These are phyloP conservation scores for Calyptommatus sinebrachiatus DNA, from an alignment of 2,113 vertebrate genomes.

Conservation along the genomic window DNA sequence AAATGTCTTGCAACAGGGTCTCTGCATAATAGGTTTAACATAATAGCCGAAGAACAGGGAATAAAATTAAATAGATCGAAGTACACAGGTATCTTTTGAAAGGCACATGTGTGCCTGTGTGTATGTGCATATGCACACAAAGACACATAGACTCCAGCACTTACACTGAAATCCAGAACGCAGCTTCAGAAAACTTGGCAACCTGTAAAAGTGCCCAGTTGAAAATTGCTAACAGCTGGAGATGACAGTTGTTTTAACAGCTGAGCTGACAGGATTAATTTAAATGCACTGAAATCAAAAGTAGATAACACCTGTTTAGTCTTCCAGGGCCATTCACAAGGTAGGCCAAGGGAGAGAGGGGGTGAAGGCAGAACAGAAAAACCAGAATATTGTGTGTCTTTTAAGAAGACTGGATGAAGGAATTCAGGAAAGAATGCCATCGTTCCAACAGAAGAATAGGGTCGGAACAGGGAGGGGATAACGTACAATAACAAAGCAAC, in stretches of 20 bases:
- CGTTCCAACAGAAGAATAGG: conserved; percentile 41
- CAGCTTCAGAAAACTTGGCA: conserved; percentile 80
- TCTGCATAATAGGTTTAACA: conserved; percentile 42
- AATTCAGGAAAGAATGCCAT: conserved; percentile 54
- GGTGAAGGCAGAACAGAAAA: conserved; percentile 47
- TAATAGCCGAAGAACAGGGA: conserved; percentile 51
- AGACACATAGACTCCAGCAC: conserved; percentile 70
- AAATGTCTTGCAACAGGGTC: conserved; percentile 7
- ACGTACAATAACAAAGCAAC: conserved; percentile 52
- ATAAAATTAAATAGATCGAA: conserved; percentile 44
- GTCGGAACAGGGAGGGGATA: conserved; percentile 17
- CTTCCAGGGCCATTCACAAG: conserved; percentile 87
- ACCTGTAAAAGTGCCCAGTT: conserved; percentile 92
- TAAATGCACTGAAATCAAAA: conserved; percentile 99
- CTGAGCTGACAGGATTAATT: conserved; percentile 99
- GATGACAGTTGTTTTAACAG: conserved; percentile 99
- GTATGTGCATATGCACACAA: conserved; percentile 18
- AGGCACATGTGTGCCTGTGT: neutral
- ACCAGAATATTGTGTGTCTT: conserved; percentile 53
- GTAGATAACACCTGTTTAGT: conserved; percentile 98
- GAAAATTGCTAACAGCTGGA: conserved; percentile 99
- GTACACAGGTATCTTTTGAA: conserved; percentile 63
- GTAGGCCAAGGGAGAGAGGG: conserved; percentile 70
- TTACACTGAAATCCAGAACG: conserved; percentile 71
- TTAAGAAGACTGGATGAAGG: conserved; percentile 46